These are phyloP conservation scores for Ochropleura plecta DNA, from an alignment of 2,888 invertebrate species.

Conservation along the genomic window DNA sequence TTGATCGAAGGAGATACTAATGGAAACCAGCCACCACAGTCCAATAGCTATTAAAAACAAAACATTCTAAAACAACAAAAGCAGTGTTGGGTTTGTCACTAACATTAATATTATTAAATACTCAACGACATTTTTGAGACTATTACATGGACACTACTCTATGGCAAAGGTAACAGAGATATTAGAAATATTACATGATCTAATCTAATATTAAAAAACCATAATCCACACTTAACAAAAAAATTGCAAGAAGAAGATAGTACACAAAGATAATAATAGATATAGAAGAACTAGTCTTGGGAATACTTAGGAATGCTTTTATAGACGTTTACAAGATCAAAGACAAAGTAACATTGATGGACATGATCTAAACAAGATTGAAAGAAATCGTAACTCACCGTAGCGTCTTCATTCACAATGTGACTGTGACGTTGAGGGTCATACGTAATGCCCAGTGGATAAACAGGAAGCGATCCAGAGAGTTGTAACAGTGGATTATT, in stretches of 20 bases:
- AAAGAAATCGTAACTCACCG: constrained; percentile 54
- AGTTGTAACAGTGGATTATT: constrained; percentile 75
- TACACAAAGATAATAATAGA: neutral
- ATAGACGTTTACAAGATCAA: constrained; percentile 46
- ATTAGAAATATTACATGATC: constrained; percentile 31
- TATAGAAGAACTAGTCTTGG: constrained; percentile 30
- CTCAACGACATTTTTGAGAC: constrained; percentile 16
- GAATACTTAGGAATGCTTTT: constrained; percentile 51
- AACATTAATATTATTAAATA: constrained; percentile 29
- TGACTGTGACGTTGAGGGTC: constrained; percentile 70
- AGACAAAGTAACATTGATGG: constrained; percentile 52
- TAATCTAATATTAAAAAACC: constrained; percentile 26
- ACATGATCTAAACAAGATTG: constrained; percentile 52
- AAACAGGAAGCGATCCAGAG: constrained; percentile 65
- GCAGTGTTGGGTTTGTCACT: constrained; percentile 42
- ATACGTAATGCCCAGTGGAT: constrained; percentile 80
- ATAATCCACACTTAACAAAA: constrained; percentile 21
- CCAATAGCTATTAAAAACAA: constrained; percentile 63
- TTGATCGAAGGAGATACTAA: constrained; percentile 45
- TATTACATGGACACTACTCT: constrained; percentile 16
- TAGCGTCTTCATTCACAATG: constrained; percentile 69
- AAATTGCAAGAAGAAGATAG: constrained; percentile 4
- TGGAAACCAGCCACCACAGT: constrained; percentile 58
- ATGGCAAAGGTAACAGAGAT: neutral
- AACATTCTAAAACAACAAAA: constrained; percentile 60